A percentile compares a stretch with the other conserved stretches of the same genome.
Evolutionary conservation across 2,888 invertebrate genomes (phyloP).

Genomic region (Scaptomyza flava): DNA sequence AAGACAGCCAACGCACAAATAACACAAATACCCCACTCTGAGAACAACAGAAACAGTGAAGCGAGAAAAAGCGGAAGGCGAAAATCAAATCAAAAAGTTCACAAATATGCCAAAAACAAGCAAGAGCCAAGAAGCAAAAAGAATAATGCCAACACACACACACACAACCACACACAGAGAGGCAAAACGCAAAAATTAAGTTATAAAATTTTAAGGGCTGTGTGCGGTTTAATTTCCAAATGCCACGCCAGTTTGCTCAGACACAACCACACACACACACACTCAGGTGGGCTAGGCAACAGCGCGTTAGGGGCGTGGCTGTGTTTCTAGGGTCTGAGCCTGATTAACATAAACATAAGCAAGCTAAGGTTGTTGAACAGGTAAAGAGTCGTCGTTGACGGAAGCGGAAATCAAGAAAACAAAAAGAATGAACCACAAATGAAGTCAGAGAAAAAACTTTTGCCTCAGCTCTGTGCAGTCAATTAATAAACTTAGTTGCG

Average conservation of each 20-base stretch:
- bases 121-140: background rate
- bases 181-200: conserved; percentile 63
- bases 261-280: conserved; percentile 4
- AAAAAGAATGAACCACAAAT: conserved; percentile 75
- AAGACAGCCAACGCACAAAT: conserved; percentile 38
- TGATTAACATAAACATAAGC: conserved; percentile 71
- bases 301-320: conserved; percentile 44
- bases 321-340: conserved; percentile 50
- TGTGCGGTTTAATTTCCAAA: conserved; percentile 74
- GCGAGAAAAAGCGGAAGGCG: conserved; percentile 29
- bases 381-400: conserved; percentile 36
- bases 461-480: conserved; percentile 38
- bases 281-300: conserved; percentile 60
- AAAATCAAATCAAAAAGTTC: conserved; percentile 80
- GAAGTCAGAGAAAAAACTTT: conserved; percentile 58
- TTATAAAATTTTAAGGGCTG: conserved; percentile 78
- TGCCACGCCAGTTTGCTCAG: conserved; percentile 62
- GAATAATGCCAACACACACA: background rate
- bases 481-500: conserved; percentile 77
- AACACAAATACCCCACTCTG: conserved; percentile 18
- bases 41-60: conserved; percentile 35
- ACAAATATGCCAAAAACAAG: conserved; percentile 73
- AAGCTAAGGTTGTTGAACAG: conserved; percentile 35
- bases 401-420: conserved; percentile 78
- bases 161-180: background rate